Evolutionary conservation across 2,113 vertebrate genomes (phyloP), one percentile per base, ranked within the genome.

Genomic region (Casuarius casuarius): DNA sequence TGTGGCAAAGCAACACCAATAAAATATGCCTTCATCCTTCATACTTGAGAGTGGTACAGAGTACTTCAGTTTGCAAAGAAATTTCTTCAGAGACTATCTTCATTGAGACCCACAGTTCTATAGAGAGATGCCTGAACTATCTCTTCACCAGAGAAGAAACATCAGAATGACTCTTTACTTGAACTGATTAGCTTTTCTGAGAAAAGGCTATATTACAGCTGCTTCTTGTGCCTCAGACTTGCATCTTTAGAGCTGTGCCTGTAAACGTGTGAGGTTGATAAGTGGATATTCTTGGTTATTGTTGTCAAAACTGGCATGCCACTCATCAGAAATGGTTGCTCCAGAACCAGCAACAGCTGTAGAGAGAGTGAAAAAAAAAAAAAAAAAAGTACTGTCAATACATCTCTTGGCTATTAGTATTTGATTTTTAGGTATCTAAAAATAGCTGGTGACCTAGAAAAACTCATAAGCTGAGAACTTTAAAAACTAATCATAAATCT

Each of bases 91-190:
- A 73, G n/a, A 31, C 13, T 16, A 8, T 71, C 20, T 84, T 13
- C 8, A 71, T 3, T 76, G 79, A 83, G 42, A 82, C 8, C 10
- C 33, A 10, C 6, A 12, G 31, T 81, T 54, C 66, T 79, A 16
- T 29, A 58, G 29, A 66, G 1, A 49, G 49, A 73, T 66, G 44
- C 7, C 48, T 76, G 58, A 86, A 83, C 13, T 70, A 40, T 49
- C 16, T 63, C 14, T 54, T 62, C 3, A 2, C 3, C 7, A 25
- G 21, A 59, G 84, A 68, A 68, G 0, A 0, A 28, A 18, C 10
- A 2, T 44, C 33, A 79, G 52, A 90, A 67, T 26, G 38, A 15
- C 5, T 92, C 51, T 85, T 70, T 68, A 35, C 28, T 74, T 33
- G 2, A 11, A 31, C 19, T 67, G 19, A 48, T 74, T 23, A 82